Evolutionary conservation across 2,797 vertebrate genomes (phyloP).

Genomic region (Helostoma temminkii): DNA sequence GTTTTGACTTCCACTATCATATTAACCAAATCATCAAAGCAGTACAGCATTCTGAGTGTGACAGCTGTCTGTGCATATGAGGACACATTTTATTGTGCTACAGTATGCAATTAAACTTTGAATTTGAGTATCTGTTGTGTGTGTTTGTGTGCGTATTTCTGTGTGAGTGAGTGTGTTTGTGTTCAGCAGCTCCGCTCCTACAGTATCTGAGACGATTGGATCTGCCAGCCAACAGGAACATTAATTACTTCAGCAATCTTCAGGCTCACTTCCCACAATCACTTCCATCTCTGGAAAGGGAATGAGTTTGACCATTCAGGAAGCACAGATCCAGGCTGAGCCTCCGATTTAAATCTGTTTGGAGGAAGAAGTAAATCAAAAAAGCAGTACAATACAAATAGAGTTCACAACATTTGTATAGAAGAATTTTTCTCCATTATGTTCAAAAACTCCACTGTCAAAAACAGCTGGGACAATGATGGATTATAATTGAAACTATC

Average conservation of each 20-base stretch:
- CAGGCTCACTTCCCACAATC: constrained; percentile 73
- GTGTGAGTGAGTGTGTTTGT: constrained; percentile 5
- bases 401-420: background rate
- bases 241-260: constrained; percentile 81
- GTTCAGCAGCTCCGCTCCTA: constrained; percentile 18
- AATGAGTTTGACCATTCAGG: constrained; percentile 63
- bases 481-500: background rate
- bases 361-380: constrained; percentile 41
- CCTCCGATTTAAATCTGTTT: constrained; percentile 51
- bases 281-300: constrained; percentile 57
- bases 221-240: constrained; percentile 72
- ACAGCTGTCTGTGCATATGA: constrained; percentile 71
- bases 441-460: constrained; percentile 10
- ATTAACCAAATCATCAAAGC: constrained; percentile 69
- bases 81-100: constrained; percentile 58
- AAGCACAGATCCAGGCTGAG: constrained; percentile 38
- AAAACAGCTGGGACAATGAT: constrained; percentile 11
- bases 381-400: constrained; percentile 47
- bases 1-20: constrained; percentile 60
- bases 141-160: constrained; percentile 4
- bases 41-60: constrained; percentile 40
- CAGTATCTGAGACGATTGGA: constrained; percentile 72
- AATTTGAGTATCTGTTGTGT: constrained; percentile 47
- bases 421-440: background rate
- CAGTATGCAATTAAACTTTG: constrained; percentile 64